Evolutionary conservation across 2,888 invertebrate genomes (phyloP), one percentile per base, ranked within the genome.

Genomic region (Anorthoa munda): DNA sequence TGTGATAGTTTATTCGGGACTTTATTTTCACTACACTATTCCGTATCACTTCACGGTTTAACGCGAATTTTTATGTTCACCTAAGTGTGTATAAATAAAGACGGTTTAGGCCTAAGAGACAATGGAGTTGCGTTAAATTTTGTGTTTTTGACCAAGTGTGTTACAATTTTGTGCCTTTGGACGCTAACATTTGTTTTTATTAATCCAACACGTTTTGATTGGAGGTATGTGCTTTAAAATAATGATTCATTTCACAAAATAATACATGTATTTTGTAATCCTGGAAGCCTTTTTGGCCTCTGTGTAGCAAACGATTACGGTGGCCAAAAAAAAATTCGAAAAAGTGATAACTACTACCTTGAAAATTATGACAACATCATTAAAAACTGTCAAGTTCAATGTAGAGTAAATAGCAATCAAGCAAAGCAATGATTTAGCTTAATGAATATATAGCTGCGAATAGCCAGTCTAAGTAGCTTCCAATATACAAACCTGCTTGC

Each of bases 1-100:
- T 92, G 91, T 92, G 92, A 90, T 90, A 90, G 88, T 92, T 88
- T 87, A 89, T 89, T 85, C 65, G 72, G 84, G 75, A 90, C 88
- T 90, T 91, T 92, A 91, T 92, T 89, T 81, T 86, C 82, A 83
- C 83, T 84, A 84, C 85, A 80, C 84, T 85, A 84, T 83, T 86
- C 81, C 86, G 86, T 87, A 85, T 80, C 74, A 81, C 75, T 82
- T 79, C 79, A 81, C 85, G 75, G 76, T 85, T 79, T 72, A 80
- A 76, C 78, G 79, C 77, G 72, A 78, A 63, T 86, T 85, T 84
- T 86, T 85, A 65, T 79, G 83, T 82, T 55, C 72, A 61, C 72
- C 67, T 67, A 74, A 72, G 60, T 69, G 68, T 76, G 45, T 76
- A 75, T 75, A 76, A 72, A 71, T 66, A 76, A 70, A 72, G 69